Conservation (phyloP, 2,888 invertebrate genomes). For the Luperina nickerlii region DNA sequence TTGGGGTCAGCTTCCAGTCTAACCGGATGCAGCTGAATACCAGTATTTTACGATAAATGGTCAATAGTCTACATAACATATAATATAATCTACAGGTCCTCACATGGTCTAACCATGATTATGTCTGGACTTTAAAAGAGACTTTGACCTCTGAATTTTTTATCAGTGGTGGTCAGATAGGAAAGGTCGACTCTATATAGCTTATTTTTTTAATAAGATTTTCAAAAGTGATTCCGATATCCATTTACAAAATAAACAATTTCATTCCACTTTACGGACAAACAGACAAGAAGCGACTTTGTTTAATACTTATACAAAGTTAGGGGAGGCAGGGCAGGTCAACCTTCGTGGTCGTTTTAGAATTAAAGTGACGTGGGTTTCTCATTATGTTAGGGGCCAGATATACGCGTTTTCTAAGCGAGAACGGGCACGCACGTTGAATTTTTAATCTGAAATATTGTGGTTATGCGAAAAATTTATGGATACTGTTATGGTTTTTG, state of each 20-base stretch:
- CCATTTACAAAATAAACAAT: not conserved
- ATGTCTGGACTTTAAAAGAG: not conserved
- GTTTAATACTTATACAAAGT: not conserved
- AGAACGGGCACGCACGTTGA: conserved; percentile 61
- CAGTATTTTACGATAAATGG: no score
- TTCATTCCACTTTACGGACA: not conserved
- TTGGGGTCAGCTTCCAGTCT: no score
- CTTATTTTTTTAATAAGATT: not conserved
- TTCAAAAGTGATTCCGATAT: not conserved
- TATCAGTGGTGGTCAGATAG: not conserved
- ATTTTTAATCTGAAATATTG: conserved; percentile 63
- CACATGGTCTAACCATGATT: not conserved
- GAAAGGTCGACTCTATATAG: not conserved
- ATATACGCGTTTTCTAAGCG: conserved; percentile 61
- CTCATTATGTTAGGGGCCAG: conserved; percentile 67
- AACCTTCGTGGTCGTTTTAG: conserved; percentile 54
- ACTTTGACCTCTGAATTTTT: not conserved
- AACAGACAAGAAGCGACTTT: not conserved
- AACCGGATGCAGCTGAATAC: no score
- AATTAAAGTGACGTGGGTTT: conserved; percentile 71
- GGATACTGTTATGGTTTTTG: conserved; percentile 11
- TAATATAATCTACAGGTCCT: not conserved
- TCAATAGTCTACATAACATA: no score
- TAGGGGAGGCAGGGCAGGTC: conserved; percentile 39
- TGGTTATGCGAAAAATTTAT: conserved; percentile 39